Conservation (phyloP, 2,888 invertebrate genomes). For the Dasypogon diadema region DNA sequence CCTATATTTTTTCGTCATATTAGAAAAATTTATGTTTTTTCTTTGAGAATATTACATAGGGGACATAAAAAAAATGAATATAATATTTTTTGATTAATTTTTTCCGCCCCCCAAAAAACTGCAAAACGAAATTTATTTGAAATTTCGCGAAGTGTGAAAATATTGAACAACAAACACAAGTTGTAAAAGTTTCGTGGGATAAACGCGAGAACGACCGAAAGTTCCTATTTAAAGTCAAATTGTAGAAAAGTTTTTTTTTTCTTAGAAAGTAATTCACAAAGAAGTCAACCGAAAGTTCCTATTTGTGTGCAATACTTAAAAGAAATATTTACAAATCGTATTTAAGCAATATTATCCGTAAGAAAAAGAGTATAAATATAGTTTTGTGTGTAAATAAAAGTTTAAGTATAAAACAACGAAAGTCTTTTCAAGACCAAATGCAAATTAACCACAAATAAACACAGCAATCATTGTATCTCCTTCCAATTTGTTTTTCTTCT, state of each 20-base stretch:
- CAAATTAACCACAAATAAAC: neutral
- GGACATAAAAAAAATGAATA: neutral
- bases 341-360: slow-evolving; percentile 27
- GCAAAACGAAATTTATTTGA: too few relatives aligned
- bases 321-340: slow-evolving; percentile 14
- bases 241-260: slow-evolving; percentile 30
- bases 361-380: neutral
- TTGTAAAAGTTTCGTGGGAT: too few relatives aligned
- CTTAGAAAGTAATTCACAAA: neutral
- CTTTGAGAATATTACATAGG: neutral
- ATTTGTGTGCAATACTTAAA: slow-evolving; percentile 43
- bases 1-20: neutral
- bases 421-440: neutral
- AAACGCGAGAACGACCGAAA: slow-evolving; percentile 36
- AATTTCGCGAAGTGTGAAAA: too few relatives aligned
- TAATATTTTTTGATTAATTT: slow-evolving; percentile 16
- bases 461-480: neutral
- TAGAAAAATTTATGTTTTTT: slow-evolving; percentile 1
- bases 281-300: slow-evolving; percentile 51
- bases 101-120: too few relatives aligned
- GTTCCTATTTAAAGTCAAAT: slow-evolving; percentile 55
- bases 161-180: too few relatives aligned
- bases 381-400: neutral
- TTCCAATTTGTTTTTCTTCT: neutral
- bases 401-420: neutral